phyloP scores from a whole-genome alignment of 2,888 invertebrate genomes.

The Idaea biselata region DNA sequence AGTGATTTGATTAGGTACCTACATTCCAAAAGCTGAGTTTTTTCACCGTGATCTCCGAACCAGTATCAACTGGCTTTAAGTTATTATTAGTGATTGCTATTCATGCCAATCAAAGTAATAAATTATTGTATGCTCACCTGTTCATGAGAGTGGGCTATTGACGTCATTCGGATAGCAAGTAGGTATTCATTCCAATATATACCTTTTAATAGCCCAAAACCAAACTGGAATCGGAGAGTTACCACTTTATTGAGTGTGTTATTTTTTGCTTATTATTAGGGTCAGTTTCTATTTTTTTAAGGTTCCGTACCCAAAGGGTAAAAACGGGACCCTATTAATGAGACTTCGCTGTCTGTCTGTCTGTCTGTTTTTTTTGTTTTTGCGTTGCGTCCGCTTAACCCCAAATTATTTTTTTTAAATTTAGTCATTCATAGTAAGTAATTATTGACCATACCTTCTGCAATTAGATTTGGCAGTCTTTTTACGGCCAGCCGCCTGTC shows the following conservation, averaged over 20 bases:
- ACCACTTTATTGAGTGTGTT: neutral
- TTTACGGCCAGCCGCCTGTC: no score
- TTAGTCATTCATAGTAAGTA: no score
- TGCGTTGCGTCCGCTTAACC: no score
- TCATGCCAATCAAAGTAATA: neutral
- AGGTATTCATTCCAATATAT: neutral
- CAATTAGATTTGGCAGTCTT: no score
- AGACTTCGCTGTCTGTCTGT: no score
- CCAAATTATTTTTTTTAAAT: no score
- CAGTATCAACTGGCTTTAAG: neutral
- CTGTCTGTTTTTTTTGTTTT: no score
- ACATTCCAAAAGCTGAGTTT: neutral
- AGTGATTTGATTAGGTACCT: neutral
- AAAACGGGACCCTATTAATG: no score
- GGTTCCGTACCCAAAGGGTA: no score
- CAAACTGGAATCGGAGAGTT: neutral
- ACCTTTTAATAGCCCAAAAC: neutral
- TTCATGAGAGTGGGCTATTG: neutral
- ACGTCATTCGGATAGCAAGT: neutral
- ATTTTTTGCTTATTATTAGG: neutral
- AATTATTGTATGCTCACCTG: neutral
- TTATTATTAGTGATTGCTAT: neutral
- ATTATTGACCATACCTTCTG: no score
- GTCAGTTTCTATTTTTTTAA: no score
- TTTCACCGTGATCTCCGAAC: neutral